Conservation (phyloP, 2,797 vertebrate species). For the Pyrocephalus nanus region DNA sequence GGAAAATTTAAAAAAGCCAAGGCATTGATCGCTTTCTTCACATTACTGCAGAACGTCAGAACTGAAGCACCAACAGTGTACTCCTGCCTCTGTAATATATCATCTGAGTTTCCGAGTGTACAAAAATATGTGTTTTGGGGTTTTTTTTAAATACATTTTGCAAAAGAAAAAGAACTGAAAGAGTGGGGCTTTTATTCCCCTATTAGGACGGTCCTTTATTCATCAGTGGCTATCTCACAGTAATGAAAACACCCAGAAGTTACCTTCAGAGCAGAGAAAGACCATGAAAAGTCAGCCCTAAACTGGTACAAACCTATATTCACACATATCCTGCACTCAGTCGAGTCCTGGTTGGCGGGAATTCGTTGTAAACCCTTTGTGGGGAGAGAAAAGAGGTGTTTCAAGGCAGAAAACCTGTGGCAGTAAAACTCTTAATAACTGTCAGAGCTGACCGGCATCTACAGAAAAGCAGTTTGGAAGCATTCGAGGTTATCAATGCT, state of each 20-base stretch:
- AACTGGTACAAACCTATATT: not conserved
- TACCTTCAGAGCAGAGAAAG: not conserved
- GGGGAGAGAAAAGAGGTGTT: not conserved
- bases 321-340: not conserved
- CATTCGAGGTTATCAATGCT: not conserved
- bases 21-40: not conserved
- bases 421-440: slow-evolving; percentile 11
- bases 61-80: not conserved
- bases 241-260: not conserved
- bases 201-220: not conserved
- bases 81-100: not conserved
- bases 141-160: not conserved
- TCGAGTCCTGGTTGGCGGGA: not conserved
- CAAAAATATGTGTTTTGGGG: not conserved
- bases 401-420: not conserved
- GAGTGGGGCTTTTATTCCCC: accelerated
- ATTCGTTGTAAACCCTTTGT: not conserved
- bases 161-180: not conserved
- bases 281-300: not conserved
- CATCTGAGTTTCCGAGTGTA: not conserved
- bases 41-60: not conserved
- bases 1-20: slow-evolving; percentile 30
- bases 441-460: not conserved
- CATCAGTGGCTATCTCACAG: not conserved
- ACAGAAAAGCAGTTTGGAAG: slow-evolving; percentile 36